These are phyloP conservation scores for Cepaea nemoralis DNA, from an alignment of 1,140 invertebrate species.

Conservation along the genomic window DNA sequence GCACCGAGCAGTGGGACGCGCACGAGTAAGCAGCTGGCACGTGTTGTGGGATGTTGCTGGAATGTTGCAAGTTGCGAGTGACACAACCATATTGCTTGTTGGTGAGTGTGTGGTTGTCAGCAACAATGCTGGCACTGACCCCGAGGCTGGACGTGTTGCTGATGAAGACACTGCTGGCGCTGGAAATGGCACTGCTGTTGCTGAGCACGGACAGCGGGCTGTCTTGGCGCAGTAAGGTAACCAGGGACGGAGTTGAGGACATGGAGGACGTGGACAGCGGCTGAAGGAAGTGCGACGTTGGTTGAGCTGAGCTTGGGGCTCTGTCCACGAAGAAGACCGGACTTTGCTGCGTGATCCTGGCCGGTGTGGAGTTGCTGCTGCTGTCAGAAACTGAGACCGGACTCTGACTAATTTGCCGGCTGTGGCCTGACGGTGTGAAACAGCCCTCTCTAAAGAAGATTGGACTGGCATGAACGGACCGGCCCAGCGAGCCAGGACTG, in stretches of 20 bases:
- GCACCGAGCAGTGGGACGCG: background rate
- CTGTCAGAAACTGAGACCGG: conserved; percentile 17
- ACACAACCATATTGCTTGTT: background rate
- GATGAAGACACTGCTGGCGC: conserved; percentile 16
- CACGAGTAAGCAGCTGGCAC: background rate
- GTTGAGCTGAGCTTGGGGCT: background rate
- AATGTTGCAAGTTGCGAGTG: background rate
- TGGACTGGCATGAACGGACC: background rate
- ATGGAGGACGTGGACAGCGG: conserved; percentile 14
- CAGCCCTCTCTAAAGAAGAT: conserved; percentile 23
- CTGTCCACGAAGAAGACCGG: conserved; percentile 36
- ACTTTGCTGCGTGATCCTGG: conserved; percentile 21
- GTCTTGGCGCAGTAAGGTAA: conserved; percentile 12
- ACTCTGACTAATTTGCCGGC: background rate
- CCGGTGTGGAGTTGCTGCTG: conserved; percentile 8
- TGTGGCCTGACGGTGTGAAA: conserved; percentile 8
- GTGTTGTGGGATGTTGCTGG: background rate
- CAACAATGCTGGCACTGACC: background rate
- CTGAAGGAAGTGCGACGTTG: background rate
- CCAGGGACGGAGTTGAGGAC: conserved; percentile 21
- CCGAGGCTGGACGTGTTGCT: background rate
- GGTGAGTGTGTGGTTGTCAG: background rate
- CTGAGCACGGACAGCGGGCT: conserved; percentile 31
- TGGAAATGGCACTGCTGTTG: conserved; percentile 32
- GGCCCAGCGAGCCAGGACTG: background rate